Evolutionary conservation across 2,888 invertebrate genomes (phyloP).

Genomic region (Herminia tarsipennalis): DNA sequence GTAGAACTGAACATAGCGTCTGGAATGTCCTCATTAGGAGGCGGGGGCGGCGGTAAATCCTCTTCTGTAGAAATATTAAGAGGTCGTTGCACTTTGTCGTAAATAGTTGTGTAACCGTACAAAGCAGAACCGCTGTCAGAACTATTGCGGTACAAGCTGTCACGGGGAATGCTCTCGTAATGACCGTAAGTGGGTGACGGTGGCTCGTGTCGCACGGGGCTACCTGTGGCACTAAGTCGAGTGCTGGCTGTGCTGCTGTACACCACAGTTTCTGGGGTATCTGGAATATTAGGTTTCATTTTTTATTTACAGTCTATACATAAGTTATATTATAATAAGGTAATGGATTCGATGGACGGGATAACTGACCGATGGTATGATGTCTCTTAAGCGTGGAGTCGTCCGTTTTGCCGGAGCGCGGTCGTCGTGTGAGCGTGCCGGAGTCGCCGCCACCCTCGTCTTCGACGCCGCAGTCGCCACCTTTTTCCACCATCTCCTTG

Average conservation of each 20-base stretch:
- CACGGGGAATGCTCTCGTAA: conserved; percentile 68
- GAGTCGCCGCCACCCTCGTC: conserved; percentile 82
- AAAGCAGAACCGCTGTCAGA: conserved; percentile 66
- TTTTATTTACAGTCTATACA: no score
- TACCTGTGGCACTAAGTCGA: conserved; percentile 50
- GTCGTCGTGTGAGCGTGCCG: conserved; percentile 84
- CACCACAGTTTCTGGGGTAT: conserved; percentile 55
- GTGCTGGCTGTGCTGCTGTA: conserved; percentile 51
- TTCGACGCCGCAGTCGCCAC: conserved; percentile 59
- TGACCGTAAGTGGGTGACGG: conserved; percentile 64
- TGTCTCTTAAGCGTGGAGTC: conserved; percentile 76
- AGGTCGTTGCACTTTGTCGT: conserved; percentile 69
- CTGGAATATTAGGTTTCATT: conserved; percentile 53
- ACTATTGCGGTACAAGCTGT: conserved; percentile 59
- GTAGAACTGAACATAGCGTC: conserved; percentile 90
- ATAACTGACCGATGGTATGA: conserved; percentile 57
- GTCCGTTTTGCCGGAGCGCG: conserved; percentile 59
- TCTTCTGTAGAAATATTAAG: conserved; percentile 61
- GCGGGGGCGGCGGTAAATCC: conserved; percentile 88
- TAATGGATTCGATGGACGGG: background rate
- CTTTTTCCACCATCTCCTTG: conserved; percentile 94
- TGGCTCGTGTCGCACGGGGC: conserved; percentile 56
- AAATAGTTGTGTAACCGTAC: conserved; percentile 80
- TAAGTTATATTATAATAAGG: background rate
- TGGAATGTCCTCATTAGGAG: conserved; percentile 85